phyloP scores from a whole-genome alignment of 2,888 invertebrate species.

The Tromatobia lineatoria region DNA sequence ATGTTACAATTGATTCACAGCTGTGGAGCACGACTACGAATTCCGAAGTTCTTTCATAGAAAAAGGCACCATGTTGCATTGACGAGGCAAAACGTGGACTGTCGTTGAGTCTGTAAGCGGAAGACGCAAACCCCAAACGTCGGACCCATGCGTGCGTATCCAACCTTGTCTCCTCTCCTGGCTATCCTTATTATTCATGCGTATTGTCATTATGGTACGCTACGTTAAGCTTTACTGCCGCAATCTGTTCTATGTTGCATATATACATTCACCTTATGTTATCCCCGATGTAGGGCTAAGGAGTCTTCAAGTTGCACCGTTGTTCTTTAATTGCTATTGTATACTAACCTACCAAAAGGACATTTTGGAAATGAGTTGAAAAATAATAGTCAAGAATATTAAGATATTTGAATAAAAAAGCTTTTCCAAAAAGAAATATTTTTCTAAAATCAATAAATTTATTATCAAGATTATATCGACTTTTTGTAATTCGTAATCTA shows the following conservation, averaged over 20 bases:
- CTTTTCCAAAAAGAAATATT: too few species aligned
- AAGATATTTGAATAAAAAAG: too few species aligned
- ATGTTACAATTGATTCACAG: background rate
- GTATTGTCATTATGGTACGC: conserved; percentile 83
- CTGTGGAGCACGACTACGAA: background rate
- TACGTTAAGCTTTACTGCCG: conserved; percentile 76
- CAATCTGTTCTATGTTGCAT: conserved; percentile 45
- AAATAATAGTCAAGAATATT: too few species aligned
- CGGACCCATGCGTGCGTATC: conserved; percentile 85
- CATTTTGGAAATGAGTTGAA: too few species aligned
- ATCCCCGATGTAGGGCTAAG: conserved; percentile 22
- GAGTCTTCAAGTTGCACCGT: background rate
- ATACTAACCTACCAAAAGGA: too few species aligned
- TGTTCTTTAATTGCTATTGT: too few species aligned
- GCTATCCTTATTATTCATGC: conserved; percentile 84
- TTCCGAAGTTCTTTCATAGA: background rate
- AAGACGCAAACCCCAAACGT: conserved; percentile 81
- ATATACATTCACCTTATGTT: conserved; percentile 45
- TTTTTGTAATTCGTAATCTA: too few species aligned
- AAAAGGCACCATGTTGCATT: conserved; percentile 54
- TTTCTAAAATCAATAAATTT: too few species aligned
- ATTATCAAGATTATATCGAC: too few species aligned
- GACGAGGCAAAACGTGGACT: conserved; percentile 73
- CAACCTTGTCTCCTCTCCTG: conserved; percentile 84
- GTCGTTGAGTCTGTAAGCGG: conserved; percentile 77